Percentiles rank a stretch among this genome's conserved stretches.
These are phyloP conservation scores for Lacerta bilineata DNA, from an alignment of 2,797 vertebrate genomes.

Conservation along the genomic window DNA sequence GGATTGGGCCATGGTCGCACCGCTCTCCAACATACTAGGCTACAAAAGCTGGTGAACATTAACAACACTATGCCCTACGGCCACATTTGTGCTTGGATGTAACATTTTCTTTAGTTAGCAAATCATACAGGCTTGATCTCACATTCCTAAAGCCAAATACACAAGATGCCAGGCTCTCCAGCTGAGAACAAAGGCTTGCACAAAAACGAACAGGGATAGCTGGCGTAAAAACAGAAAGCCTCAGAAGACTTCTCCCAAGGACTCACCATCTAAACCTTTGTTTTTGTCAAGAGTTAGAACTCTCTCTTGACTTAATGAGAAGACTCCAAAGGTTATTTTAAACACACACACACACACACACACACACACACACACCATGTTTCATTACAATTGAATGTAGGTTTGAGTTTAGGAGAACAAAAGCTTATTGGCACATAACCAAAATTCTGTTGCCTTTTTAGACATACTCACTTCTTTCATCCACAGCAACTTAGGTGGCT, in stretches of 20 bases:
- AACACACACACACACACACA: too few species aligned
- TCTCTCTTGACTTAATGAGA: not conserved
- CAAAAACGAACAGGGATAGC: not conserved
- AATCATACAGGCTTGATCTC: conserved; percentile 12
- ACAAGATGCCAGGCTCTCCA: conserved; percentile 8
- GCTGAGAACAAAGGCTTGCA: conserved; percentile 28
- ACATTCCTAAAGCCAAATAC: not conserved
- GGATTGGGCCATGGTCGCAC: not conserved
- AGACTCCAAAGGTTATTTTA: not conserved
- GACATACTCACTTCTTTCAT: conserved; percentile 91
- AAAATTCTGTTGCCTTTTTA: conserved; percentile 7
- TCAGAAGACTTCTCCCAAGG: conserved; percentile 3
- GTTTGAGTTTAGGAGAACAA: not conserved
- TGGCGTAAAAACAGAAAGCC: conserved; percentile 17
- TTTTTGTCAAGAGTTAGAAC: not conserved
- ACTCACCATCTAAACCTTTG: not conserved
- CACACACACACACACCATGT: too few species aligned
- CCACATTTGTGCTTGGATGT: conserved; percentile 1
- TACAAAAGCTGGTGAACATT: conserved; percentile 19
- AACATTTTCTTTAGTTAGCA: conserved; percentile 14
- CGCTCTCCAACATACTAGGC: not conserved
- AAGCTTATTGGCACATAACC: not conserved
- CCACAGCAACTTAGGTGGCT: conserved; percentile 97
- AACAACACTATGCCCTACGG: conserved; percentile 1
- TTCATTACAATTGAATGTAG: not conserved